These are phyloP conservation scores for Apotomis turbidana DNA, from an alignment of 2,888 invertebrate genomes.

Conservation along the genomic window DNA sequence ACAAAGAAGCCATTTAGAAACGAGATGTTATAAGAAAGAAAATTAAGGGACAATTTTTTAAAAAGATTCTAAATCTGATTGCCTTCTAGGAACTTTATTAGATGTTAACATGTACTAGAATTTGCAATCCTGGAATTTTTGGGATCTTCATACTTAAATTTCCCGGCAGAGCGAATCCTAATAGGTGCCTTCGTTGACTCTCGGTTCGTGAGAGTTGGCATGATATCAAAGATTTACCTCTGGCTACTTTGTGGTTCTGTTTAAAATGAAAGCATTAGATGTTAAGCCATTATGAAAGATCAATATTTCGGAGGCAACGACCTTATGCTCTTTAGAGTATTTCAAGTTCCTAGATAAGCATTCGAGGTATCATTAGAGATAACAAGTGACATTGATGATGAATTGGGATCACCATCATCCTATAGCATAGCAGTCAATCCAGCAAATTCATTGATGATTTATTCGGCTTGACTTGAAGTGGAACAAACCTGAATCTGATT, in stretches of 20 bases:
- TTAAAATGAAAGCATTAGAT: constrained; percentile 18
- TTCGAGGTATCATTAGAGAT: constrained; percentile 25
- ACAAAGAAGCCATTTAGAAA: neutral
- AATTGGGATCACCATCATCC: neutral
- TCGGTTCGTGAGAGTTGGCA: constrained; percentile 22
- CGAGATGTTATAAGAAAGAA: too few relatives aligned
- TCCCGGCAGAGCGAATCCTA: too few relatives aligned
- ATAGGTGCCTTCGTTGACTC: neutral
- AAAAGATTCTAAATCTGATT: constrained; percentile 3
- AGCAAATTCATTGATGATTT: too few relatives aligned
- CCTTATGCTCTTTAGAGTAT: constrained; percentile 25
- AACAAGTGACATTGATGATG: constrained; percentile 19
- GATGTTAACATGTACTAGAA: neutral
- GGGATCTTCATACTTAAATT: too few relatives aligned
- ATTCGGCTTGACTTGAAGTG: too few relatives aligned
- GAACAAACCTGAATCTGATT: too few relatives aligned
- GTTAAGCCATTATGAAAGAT: constrained; percentile 21
- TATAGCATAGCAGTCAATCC: too few relatives aligned
- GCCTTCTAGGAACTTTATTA: constrained; percentile 16
- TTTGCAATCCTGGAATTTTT: too few relatives aligned
- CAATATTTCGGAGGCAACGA: constrained; percentile 28
- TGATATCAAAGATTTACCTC: constrained; percentile 33
- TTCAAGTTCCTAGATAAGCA: constrained; percentile 28
- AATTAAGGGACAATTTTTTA: neutral
- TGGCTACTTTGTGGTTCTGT: constrained; percentile 15